Evolutionary conservation across 2,113 vertebrate genomes (phyloP), one percentile per base, ranked within the genome.

Genomic region (Okapia johnstoni): DNA sequence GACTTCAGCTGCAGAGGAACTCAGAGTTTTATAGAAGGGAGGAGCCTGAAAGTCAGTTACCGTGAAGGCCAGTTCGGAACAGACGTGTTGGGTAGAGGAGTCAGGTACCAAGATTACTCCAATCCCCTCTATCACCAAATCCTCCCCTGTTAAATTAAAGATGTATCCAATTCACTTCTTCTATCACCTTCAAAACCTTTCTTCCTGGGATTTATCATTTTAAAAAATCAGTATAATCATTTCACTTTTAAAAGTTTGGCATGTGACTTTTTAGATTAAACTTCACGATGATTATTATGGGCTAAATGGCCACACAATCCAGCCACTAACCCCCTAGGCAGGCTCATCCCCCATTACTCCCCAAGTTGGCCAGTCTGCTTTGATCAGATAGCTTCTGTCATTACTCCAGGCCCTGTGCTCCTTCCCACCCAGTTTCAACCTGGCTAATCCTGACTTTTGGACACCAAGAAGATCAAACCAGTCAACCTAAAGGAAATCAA

Each of bases 51-150:
- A 43, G 13, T n/a, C n/a, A 93, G 16, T 19, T 63, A 36, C 0
- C 0, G 2, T 10, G 26, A 52, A 88, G 66, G 9, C 2, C 6
- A 6, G 3, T 14, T 33, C 58, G 77, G 48, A 36, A 70, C 17
- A 54, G 50, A 80, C 0, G 0, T 4, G 13, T 58, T 43, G 50
- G 15, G 28, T 14, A 16, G 12, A 1, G 11, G 84, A n/a, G 7
- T 83, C 17, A 40, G 3, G 36, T 26, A 25, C n/a, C 48, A 33
- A 21, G 3, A 76, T 5, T 0, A 3, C 43, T 40, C 10, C n/a
- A 77, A 12, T 6, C n/a, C 57, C 40, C 26, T 84, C 40, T 52
- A 16, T 28, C 10, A 10, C 12, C 26, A 58, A 70, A 23, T 16
- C 26, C 23, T n/a, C 3, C 1, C 40, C 63, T 60, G 21, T 81